phyloP scores from a whole-genome alignment of 2,888 invertebrate genomes.

The Bhutanitis thaidina region DNA sequence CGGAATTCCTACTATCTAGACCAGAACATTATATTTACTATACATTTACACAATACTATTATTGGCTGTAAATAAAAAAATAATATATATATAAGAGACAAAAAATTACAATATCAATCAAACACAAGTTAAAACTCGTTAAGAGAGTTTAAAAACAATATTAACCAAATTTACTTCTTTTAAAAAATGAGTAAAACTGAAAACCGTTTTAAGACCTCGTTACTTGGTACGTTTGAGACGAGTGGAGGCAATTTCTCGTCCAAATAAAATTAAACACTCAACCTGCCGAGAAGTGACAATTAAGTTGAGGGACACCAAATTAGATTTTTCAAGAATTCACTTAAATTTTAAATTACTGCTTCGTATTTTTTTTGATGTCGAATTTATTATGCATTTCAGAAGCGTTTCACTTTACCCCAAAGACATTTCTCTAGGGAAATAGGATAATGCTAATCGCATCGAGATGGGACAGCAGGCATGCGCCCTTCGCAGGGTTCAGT shows the following conservation, averaged over 20 bases:
- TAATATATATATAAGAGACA: too few species aligned
- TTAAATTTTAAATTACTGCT: conserved; percentile 5
- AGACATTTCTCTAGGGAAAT: conserved; percentile 27
- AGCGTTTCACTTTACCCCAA: background rate
- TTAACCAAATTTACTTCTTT: too few species aligned
- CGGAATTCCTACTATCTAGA: too few species aligned
- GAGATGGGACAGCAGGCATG: conserved; percentile 43
- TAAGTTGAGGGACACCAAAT: conserved; percentile 16
- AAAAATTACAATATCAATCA: too few species aligned
- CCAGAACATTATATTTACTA: too few species aligned
- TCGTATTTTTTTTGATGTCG: background rate
- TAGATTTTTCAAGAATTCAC: conserved; percentile 19
- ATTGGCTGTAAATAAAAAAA: too few species aligned
- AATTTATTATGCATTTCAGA: background rate
- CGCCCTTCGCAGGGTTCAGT: conserved; percentile 33
- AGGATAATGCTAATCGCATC: conserved; percentile 48
- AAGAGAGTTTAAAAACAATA: too few species aligned
- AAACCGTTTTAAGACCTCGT: background rate
- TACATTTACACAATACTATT: too few species aligned
- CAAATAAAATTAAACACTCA: conserved; percentile 18
- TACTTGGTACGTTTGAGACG: conserved; percentile 7
- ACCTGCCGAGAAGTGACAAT: conserved; percentile 16
- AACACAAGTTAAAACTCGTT: too few species aligned
- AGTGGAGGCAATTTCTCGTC: conserved; percentile 11
- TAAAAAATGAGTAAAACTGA: too few species aligned